Conservation (phyloP, 2,888 invertebrate genomes). For the Drosophila histrio region DNA sequence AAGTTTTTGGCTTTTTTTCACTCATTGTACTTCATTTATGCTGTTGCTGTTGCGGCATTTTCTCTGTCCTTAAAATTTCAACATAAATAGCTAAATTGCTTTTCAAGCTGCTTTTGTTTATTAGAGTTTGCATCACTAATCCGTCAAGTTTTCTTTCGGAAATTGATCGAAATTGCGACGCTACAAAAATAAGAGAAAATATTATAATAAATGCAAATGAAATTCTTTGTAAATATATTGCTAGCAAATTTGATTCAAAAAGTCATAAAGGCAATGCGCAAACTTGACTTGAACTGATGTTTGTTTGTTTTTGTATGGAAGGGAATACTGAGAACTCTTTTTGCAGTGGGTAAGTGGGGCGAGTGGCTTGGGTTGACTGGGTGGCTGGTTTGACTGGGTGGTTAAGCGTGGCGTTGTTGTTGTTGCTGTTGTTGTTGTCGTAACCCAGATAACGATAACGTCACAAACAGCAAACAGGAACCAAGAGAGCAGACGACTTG, state of each 20-base stretch:
- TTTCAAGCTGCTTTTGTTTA: constrained; percentile 24
- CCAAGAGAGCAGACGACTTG: constrained; percentile 16
- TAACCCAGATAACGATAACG: constrained; percentile 46
- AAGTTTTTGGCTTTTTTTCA: constrained; percentile 22
- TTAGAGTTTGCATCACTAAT: constrained; percentile 25
- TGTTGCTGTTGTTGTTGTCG: constrained; percentile 34
- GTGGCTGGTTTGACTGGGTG: not conserved
- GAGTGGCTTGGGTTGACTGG: too few species aligned
- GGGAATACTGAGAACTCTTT: constrained; percentile 14
- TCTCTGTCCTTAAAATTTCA: constrained; percentile 1
- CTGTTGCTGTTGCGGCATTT: constrained; percentile 22
- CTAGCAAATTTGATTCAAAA: constrained; percentile 15
- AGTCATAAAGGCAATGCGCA: constrained; percentile 28
- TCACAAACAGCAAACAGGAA: constrained; percentile 39
- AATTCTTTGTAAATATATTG: constrained; percentile 25
- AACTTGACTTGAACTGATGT: constrained; percentile 24
- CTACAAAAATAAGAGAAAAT: not conserved
- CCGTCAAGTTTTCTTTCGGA: not conserved
- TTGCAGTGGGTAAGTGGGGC: not conserved
- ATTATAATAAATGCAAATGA: constrained; percentile 37
- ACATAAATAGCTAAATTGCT: constrained; percentile 22
- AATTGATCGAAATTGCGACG: not conserved
- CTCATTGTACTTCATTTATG: constrained; percentile 26
- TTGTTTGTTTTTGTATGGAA: constrained; percentile 12
- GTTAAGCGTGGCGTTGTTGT: constrained; percentile 22